These are phyloP conservation scores for Limnodromus scolopaceus DNA, from an alignment of 2,797 vertebrate genomes.

Conservation along the genomic window DNA sequence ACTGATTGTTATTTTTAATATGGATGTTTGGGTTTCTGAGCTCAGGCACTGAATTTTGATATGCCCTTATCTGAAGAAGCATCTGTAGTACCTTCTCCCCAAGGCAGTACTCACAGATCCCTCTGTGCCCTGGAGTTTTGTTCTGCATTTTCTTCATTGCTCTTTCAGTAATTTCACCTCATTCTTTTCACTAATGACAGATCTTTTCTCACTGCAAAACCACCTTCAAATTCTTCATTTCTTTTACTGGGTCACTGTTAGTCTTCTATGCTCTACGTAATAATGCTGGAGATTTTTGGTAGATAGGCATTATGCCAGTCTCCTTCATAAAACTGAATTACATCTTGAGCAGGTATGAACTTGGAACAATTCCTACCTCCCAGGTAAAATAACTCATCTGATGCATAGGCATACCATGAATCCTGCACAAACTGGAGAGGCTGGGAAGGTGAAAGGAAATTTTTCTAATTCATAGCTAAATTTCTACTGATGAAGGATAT, in stretches of 20 bases:
- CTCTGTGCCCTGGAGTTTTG: not conserved
- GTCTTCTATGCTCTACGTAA: not conserved
- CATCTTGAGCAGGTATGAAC: constrained; percentile 42
- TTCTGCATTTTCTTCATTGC: not conserved
- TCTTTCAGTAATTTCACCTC: constrained; percentile 11
- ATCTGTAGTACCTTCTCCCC: not conserved
- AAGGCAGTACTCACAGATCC: not conserved
- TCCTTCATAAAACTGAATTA: constrained; percentile 53
- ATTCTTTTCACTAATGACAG: constrained; percentile 36
- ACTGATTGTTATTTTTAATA: not conserved
- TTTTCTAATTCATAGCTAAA: not conserved
- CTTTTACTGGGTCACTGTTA: constrained; percentile 39
- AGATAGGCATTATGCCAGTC: constrained; percentile 60
- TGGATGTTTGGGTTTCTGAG: not conserved
- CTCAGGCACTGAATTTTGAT: not conserved
- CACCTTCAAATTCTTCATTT: not conserved
- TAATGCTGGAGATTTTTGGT: constrained; percentile 17
- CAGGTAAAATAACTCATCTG: constrained; percentile 52
- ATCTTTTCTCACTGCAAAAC: constrained; percentile 28
- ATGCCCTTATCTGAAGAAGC: not conserved
- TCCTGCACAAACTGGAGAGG: not conserved
- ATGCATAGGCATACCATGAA: not conserved
- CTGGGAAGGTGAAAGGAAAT: constrained; percentile 1
- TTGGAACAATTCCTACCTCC: constrained; percentile 67
- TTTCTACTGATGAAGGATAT: constrained; percentile 49